phyloP scores from a whole-genome alignment of 2,113 vertebrate genomes.

The Caranx melampygus region DNA sequence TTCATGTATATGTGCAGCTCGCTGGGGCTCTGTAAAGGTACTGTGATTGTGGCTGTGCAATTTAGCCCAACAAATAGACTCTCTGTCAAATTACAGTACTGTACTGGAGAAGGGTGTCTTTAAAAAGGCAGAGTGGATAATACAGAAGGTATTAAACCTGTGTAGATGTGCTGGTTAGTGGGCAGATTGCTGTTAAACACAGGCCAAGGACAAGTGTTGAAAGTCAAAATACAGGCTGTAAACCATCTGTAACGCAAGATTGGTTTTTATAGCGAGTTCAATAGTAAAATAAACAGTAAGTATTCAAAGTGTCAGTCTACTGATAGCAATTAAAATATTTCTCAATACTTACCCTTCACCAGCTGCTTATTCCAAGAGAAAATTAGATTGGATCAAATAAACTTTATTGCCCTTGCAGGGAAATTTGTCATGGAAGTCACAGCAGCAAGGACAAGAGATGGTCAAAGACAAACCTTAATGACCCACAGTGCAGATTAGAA shows the following conservation, averaged over 20 bases:
- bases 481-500: conserved; percentile 2
- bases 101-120: background rate
- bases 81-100: conserved; percentile 18
- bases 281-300: conserved; percentile 57
- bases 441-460: conserved; percentile 34
- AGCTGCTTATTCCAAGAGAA: conserved; percentile 48
- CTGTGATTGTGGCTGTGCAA: conserved; percentile 37
- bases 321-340: conserved; percentile 54
- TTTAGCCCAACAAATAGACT: conserved; percentile 22
- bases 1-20: conserved; percentile 34
- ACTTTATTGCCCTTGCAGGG: conserved; percentile 47
- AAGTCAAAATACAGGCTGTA: conserved; percentile 42
- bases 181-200: conserved; percentile 17
- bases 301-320: conserved; percentile 48
- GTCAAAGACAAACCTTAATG: background rate
- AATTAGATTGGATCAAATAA: conserved; percentile 62
- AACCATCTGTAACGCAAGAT: conserved; percentile 38
- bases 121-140: conserved; percentile 16
- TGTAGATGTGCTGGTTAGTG: conserved; percentile 17
- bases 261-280: conserved; percentile 57
- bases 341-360: conserved; percentile 39
- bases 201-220: conserved; percentile 47
- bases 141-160: conserved; percentile 16
- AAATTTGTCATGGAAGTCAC: conserved; percentile 43
- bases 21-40: conserved; percentile 7